Base-by-base conservation (phyloP, 2,888 invertebrate genomes). In the Suillia variegata region DNA sequence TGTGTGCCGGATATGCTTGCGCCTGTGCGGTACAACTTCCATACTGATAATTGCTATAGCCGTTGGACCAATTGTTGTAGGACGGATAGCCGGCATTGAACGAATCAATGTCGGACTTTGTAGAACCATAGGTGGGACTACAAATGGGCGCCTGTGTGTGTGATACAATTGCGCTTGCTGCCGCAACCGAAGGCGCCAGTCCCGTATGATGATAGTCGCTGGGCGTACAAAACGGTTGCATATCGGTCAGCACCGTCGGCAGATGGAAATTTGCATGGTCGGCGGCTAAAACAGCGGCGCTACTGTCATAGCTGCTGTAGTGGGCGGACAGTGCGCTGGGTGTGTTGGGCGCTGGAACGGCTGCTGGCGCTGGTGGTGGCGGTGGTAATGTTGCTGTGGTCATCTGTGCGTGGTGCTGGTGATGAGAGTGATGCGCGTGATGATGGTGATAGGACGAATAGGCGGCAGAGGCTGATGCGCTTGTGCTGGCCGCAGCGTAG, bases 31-130 rank as follows among this genome's bases (percentile, higher is more conserved):
- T 64, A 87, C 81, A 80, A 64, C 76, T 79, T 49, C 78, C 79
- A 83, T 92, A 91, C 74, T 89, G 88, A 72, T 89, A 89, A 75
- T 89, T 89, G 75, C 89, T 88, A 79, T 89, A 90, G 63, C 87
- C 87, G 80, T 89, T 89, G 15, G 81, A 77, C 80, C 82, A 82
- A 64, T 80, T 81, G 60, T 82, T 82, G 48, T 80, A 73, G 5
- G 80, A 70, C 3, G 74, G 63, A 48, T 78, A 79, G 49, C 69
- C 70, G 15, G 78, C 70, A 56, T 79, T 79, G 0, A 79, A 67
- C 0, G 80, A 66, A 22, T 82, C 82, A 51, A 81, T 74, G 13
- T 82, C 82, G 34, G 73, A 70, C 58, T 80, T 79, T 42, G 71
- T 64, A 13, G 71, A 62, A 12, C 70, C 67, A 51, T 74, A 73